Evolutionary conservation across 2,797 vertebrate species (phyloP).

Genomic region (Channallabes apus): DNA sequence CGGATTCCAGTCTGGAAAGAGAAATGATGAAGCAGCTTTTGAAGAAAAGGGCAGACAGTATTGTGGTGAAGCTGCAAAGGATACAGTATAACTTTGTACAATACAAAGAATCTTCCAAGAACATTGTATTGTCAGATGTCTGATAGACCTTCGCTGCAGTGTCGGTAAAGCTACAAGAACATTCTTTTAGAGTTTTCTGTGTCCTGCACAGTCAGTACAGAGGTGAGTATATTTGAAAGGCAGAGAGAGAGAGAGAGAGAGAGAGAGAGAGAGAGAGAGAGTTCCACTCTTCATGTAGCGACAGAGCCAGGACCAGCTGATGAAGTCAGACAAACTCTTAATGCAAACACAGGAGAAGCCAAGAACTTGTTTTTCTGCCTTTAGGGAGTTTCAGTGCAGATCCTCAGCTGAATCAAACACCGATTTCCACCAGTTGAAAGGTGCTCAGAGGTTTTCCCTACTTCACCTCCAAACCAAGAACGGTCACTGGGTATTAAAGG

Average conservation of each 20-base stretch:
- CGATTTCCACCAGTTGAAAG: background rate
- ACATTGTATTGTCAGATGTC: background rate
- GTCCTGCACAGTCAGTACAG: background rate
- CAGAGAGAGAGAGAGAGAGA: background rate
- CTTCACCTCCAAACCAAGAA: background rate
- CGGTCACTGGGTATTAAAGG: background rate
- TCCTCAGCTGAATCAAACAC: slow-evolving; percentile 12
- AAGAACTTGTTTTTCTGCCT: slow-evolving; percentile 40
- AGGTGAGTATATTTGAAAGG: background rate
- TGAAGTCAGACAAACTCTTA: slow-evolving; percentile 40
- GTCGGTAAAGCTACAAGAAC: background rate
- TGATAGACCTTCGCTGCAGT: background rate
- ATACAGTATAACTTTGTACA: background rate
- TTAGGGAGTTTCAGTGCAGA: slow-evolving; percentile 12
- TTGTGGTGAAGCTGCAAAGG: background rate
- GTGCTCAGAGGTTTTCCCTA: background rate
- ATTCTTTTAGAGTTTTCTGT: background rate
- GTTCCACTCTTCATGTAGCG: slow-evolving; percentile 39
- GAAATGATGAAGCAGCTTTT: background rate
- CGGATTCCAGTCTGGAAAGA: background rate
- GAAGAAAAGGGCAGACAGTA: background rate
- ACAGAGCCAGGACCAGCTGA: too few relatives aligned
- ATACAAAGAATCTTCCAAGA: too few relatives aligned
- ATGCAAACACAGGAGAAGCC: slow-evolving; percentile 27
- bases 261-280: background rate